Percentiles rank a stretch among this genome's conserved stretches.
phyloP scores from a whole-genome alignment of 2,113 vertebrate genomes.

The Gnathonemus echidnorhynchus region DNA sequence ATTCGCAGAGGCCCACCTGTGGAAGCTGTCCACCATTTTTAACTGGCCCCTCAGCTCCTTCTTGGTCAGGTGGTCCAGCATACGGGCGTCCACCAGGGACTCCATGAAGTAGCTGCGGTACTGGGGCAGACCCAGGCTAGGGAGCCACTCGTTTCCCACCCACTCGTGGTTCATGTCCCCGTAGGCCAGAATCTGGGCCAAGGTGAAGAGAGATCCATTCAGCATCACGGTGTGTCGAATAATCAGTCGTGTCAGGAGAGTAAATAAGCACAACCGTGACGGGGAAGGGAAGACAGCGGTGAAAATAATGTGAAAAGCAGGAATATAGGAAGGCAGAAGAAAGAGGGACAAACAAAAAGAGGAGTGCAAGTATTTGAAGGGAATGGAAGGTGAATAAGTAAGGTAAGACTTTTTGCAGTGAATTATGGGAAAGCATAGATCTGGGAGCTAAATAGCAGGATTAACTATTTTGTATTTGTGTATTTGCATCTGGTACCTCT shows the following conservation, averaged over 20 bases:
- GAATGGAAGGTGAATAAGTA: neutral
- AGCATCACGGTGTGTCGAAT: neutral
- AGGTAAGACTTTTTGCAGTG: neutral
- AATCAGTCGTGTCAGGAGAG: neutral
- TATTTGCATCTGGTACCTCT: neutral
- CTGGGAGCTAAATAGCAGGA: neutral
- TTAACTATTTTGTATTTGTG: neutral
- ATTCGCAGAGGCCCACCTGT: constrained; percentile 59
- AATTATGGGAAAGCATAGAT: neutral
- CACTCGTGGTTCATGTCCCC: constrained; percentile 94
- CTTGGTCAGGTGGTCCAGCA: constrained; percentile 90
- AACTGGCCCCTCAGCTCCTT: constrained; percentile 88
- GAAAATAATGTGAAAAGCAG: neutral
- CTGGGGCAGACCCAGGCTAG: constrained; percentile 83
- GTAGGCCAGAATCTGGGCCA: constrained; percentile 78
- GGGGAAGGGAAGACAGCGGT: neutral
- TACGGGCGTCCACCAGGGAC: constrained; percentile 85
- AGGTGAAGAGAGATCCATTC: constrained; percentile 16
- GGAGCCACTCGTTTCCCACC: constrained; percentile 91
- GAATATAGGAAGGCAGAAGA: neutral
- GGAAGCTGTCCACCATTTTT: constrained; percentile 95
- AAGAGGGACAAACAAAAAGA: neutral
- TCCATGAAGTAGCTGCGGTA: constrained; percentile 95
- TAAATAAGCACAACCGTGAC: too few relatives aligned
- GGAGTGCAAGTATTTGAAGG: neutral